phyloP scores from a whole-genome alignment of 1,140 invertebrate species.

The Colletes gigas region DNA sequence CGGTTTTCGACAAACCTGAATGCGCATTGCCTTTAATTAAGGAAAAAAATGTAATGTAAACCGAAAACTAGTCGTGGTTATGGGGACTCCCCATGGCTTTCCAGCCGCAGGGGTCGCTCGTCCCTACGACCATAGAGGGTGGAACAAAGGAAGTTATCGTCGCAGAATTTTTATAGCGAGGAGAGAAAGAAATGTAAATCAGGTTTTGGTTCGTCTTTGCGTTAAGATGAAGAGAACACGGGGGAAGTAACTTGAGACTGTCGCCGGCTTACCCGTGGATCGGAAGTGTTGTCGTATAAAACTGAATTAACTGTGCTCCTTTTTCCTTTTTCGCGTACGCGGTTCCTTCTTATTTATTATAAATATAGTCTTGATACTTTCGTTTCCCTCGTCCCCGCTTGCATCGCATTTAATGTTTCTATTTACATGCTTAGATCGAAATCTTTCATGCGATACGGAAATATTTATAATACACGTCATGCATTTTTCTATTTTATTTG shows the following conservation, averaged over 20 bases:
- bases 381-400: neutral
- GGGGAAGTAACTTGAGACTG: conserved; percentile 41
- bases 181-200: conserved; percentile 80
- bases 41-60: conserved; percentile 79
- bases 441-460: neutral
- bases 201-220: conserved; percentile 68
- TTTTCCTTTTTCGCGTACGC: conserved; percentile 2
- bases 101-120: conserved; percentile 65
- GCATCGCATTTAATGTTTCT: conserved; percentile 12
- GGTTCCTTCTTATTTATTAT: conserved; percentile 42
- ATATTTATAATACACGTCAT: neutral
- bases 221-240: conserved; percentile 43
- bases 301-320: conserved; percentile 45
- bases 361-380: conserved; percentile 17
- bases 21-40: conserved; percentile 75
- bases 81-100: conserved; percentile 60
- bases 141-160: conserved; percentile 81
- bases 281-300: conserved; percentile 52
- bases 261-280: conserved; percentile 44
- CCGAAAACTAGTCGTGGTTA: conserved; percentile 71
- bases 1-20: neutral
- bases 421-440: conserved; percentile 3
- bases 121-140: conserved; percentile 69
- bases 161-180: conserved; percentile 80
- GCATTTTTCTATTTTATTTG: too few relatives aligned